A percentile compares a stretch with the other conserved stretches of the same genome.
Conservation (phyloP, 2,797 vertebrate genomes). For the Emys orbicularis region DNA sequence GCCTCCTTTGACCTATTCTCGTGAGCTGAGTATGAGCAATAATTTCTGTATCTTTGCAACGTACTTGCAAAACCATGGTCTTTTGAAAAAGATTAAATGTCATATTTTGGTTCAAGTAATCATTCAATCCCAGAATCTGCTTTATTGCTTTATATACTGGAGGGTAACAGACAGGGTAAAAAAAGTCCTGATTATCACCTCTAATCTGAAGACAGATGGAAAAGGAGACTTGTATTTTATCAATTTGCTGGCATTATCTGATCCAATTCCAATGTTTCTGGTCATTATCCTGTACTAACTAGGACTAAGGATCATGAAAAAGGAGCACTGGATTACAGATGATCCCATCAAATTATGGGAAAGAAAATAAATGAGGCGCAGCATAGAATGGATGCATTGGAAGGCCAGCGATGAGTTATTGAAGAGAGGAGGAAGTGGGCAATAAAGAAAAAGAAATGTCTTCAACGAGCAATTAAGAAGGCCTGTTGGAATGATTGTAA, state of each 20-base stretch:
- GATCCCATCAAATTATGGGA: not conserved
- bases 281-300: not conserved
- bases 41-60: conserved; percentile 68
- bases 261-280: conserved; percentile 40
- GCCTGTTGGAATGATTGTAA: not conserved
- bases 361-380: not conserved
- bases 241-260: not conserved
- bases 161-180: conserved; percentile 18
- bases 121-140: not conserved
- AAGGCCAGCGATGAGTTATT: not conserved
- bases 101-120: conserved; percentile 15
- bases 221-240: not conserved
- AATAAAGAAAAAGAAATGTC: not conserved
- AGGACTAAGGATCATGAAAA: not conserved
- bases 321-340: not conserved
- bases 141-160: conserved; percentile 54
- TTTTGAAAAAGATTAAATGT: conserved; percentile 52
- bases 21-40: not conserved
- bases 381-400: not conserved
- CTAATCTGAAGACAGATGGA: conserved; percentile 34
- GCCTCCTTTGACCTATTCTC: conserved; percentile 30
- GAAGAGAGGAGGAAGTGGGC: not conserved
- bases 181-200: conserved; percentile 57
- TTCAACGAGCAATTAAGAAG: not conserved
- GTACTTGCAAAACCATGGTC: conserved; percentile 51